Base-by-base conservation (phyloP, 30 jellyfish, hydroid and myxozoan genomes). In the Cassiopea xamachana region DNA sequence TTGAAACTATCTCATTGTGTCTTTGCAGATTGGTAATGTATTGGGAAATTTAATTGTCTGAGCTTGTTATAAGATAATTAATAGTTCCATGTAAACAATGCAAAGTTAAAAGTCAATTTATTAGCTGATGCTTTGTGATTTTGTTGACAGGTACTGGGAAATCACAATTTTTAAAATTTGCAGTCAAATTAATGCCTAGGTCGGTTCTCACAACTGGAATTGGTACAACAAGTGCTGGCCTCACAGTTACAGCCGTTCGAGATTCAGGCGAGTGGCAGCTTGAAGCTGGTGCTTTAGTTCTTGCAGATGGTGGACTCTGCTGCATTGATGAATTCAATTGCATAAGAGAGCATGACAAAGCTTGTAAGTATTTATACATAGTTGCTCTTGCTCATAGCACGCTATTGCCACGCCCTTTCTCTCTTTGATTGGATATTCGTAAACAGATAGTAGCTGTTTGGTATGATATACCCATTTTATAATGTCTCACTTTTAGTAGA, bases 271-370 rank as follows among this genome's bases (percentile, higher is more conserved):
- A 94, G 50, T 97, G 99, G 99, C 98, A 93, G 82, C 97, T 97
- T 1, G 99, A 97, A 87, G 99, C 99, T 16, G 99, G 99, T 7
- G 99, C 99, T n/a, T 91, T 97, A 13, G 99, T 94, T 3, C 87
- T 94, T 16, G 98, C 98, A 4, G 99, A 97, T 88, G 99, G 99
- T 15, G 99, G 99, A 1, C 88, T 97, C 10, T 97, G 99, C 79
- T 97, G 99, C 75, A 97, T 97, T 48, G 99, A 97, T 68, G 99
- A 97, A 72, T 97, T 97, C 79, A 97, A 93, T 64, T 85, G 99
- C 83, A 93, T 97, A 55, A 85, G 98, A 75, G 99, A 97, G 69
- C 97, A 97, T 58, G 99, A 97, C 77, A 88, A 98, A 96, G 98
- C 99, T 58, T 89, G 99, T 96, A 88, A 7, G 98, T 69, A 49